Evolutionary conservation across 2,113 vertebrate species (phyloP).

Genomic region (Sinocyclocheilus grahami): DNA sequence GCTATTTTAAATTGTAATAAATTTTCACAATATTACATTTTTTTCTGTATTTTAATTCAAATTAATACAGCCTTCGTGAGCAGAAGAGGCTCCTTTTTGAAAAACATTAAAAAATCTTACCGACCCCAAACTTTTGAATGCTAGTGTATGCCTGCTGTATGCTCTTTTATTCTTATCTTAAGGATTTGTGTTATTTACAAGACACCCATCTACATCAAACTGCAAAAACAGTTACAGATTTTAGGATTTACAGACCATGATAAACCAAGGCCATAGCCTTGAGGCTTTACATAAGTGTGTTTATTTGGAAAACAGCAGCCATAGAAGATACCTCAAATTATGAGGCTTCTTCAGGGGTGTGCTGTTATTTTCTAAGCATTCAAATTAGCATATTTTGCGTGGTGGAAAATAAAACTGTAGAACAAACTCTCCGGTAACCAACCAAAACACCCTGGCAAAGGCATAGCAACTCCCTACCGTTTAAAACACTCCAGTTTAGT

Average conservation of each 20-base stretch:
- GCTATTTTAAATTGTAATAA: background rate
- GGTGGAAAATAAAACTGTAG: background rate
- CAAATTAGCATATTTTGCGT: background rate
- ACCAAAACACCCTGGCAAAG: background rate
- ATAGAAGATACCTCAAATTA: background rate
- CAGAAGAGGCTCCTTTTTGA: background rate
- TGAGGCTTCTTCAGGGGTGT: background rate
- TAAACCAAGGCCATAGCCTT: conserved; percentile 9
- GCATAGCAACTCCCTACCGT: background rate
- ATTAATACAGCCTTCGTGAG: background rate
- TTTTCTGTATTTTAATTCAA: background rate
- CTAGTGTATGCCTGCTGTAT: background rate
- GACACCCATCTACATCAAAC: background rate
- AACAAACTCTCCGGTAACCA: background rate
- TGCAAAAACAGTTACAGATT: background rate
- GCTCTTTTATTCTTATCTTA: background rate
- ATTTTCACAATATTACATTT: background rate
- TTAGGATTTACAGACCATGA: background rate
- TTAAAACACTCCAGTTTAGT: background rate
- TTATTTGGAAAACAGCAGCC: conserved; percentile 23
- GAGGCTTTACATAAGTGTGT: background rate
- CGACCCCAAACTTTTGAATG: background rate
- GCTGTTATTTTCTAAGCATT: background rate
- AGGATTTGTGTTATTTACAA: background rate
- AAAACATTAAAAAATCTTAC: background rate